phyloP scores from a whole-genome alignment of 2,113 vertebrate species.

The Hypanus sabinus region DNA sequence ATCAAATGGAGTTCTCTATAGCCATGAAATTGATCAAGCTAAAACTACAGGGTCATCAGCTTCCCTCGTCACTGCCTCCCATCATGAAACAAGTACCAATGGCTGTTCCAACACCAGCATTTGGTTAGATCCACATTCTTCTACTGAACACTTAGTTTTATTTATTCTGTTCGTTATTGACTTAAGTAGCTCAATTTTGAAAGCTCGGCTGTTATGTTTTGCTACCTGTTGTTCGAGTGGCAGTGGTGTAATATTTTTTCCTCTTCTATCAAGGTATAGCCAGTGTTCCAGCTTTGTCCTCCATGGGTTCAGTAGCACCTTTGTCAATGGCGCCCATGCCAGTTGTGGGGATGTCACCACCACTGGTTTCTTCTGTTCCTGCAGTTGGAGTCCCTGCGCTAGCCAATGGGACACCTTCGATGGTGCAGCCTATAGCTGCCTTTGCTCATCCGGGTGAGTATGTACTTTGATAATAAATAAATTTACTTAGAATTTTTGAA shows the following conservation, averaged over 20 bases:
- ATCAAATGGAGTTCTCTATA: conserved; percentile 93
- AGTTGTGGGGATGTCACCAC: conserved; percentile 85
- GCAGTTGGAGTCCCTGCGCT: conserved; percentile 74
- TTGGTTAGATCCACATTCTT: conserved; percentile 64
- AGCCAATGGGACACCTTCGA: conserved; percentile 80
- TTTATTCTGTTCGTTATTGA: neutral
- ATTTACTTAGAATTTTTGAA: neutral
- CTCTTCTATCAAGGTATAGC: conserved; percentile 65
- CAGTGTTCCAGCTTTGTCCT: conserved; percentile 63
- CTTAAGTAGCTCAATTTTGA: neutral
- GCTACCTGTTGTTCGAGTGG: neutral
- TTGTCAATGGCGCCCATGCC: conserved; percentile 83
- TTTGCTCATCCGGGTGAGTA: conserved; percentile 81
- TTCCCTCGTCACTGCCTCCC: conserved; percentile 77
- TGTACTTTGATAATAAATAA: neutral
- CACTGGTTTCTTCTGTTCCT: conserved; percentile 75
- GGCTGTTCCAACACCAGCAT: conserved; percentile 66
- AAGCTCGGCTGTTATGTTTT: neutral
- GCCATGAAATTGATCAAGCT: conserved; percentile 98
- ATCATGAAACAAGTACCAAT: conserved; percentile 83
- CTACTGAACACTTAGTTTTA: neutral
- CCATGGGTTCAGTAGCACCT: conserved; percentile 71
- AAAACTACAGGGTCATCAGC: conserved; percentile 88
- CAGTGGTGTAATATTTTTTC: neutral
- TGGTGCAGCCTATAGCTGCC: conserved; percentile 80